Base-by-base conservation (phyloP, 2,113 vertebrate species). In the Psilopogon haemacephalus region DNA sequence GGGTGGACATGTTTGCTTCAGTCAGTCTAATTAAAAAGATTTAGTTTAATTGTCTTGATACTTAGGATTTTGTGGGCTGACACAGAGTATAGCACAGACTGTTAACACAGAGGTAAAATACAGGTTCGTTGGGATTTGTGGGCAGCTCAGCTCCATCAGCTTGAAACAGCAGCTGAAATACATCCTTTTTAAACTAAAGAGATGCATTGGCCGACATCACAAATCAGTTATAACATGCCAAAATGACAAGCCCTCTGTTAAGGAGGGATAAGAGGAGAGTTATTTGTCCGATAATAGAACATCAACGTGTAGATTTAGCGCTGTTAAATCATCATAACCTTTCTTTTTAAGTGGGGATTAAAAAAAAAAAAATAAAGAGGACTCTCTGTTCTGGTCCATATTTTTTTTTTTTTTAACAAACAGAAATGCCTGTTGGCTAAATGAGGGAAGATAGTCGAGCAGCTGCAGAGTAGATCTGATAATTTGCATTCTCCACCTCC, bases 401-500 rank as follows among this genome's bases (percentile, higher is more conserved):
- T 38, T 76, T 63, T 68, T 52, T 78, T 58, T 44, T 76, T 63
- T 68, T 52, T 78, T 58, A 17, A 33, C 10, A 64, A 40, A 62
- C 21, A 55, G 40, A 70, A 62, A 44, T 44, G 56, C 55, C 65
- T 75, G 48, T 46, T 67, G 70, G 62, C 46, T 86, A 20, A n/a
- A 76, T 27, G 24, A 32, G n/a, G 33, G 44, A 21, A 93, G 65
- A 44, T 58, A 54, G 55, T 55, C 0, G 15, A 48, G 62, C 11
- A 15, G 65, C 77, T 60, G 68, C 5, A 2, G 56, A 54, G 20
- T 54, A 7, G 0, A 5, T 50, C 56, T 55, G 64, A 65, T 69
- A 20, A 70, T 92, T 85, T 87, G 77, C 74, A 67, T 93, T 94
- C 89, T 20, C 77, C 76, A 58, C 76, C 74, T 96, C 68, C 58